A percentile compares a stretch with the other conserved stretches of the same genome.
phyloP scores from a whole-genome alignment of 2,888 invertebrate genomes.

The Eupeodes luniger region DNA sequence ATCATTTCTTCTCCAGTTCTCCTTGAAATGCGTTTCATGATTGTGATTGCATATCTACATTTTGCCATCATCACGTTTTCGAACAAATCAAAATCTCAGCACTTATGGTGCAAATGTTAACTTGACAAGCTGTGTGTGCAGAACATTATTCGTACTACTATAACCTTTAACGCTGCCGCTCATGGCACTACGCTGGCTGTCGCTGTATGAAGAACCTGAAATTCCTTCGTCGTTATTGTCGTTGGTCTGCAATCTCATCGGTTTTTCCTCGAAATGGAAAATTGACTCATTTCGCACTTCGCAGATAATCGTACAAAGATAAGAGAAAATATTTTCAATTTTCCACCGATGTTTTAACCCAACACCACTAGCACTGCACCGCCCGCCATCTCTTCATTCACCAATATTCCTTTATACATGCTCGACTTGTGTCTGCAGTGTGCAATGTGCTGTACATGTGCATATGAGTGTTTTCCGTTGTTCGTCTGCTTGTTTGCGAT shows the following conservation, averaged over 20 bases:
- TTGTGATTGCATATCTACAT: not conserved
- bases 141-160: too few relatives aligned
- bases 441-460: not conserved
- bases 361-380: not conserved
- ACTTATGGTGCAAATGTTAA: slow-evolving; percentile 4
- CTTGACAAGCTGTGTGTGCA: slow-evolving; percentile 3
- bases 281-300: slow-evolving; percentile 65
- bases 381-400: not conserved
- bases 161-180: not conserved
- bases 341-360: slow-evolving; percentile 30
- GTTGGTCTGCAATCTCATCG: slow-evolving; percentile 10
- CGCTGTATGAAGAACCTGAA: not conserved
- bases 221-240: slow-evolving; percentile 20
- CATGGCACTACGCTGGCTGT: too few relatives aligned
- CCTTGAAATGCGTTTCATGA: not conserved
- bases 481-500: slow-evolving; percentile 11
- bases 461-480: slow-evolving; percentile 1
- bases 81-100: slow-evolving; percentile 39
- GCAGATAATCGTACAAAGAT: slow-evolving; percentile 67
- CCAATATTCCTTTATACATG: not conserved
- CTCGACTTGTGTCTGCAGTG: slow-evolving; percentile 9
- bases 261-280: slow-evolving; percentile 34
- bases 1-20: not conserved
- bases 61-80: slow-evolving; percentile 15
- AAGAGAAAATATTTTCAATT: slow-evolving; percentile 67